Base-by-base conservation (phyloP, 2,113 vertebrate species). In the Zosterops pallidus region DNA sequence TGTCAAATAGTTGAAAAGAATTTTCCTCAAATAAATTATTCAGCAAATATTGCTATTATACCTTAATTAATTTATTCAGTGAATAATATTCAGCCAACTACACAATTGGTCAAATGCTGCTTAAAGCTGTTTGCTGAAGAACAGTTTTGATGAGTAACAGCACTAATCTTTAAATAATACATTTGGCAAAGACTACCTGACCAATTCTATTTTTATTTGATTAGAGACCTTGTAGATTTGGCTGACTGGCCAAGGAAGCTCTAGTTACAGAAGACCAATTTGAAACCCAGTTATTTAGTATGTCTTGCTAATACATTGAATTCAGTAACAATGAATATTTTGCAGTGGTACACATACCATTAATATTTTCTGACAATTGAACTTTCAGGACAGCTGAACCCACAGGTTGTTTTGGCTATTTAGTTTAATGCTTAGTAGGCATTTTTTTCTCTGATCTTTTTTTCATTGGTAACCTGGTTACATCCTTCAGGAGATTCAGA, bases 11-110 rank as follows among this genome's bases (percentile, higher is more conserved):
- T 95, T 80, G 67, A 79, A 75, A 92, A 92, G 53, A 87, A 80
- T 79, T 62, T 80, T 96, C 53, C 33, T 77, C 50, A 72, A 65
- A 83, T 91, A 95, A 94, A 96, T 94, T 95, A 77, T 92, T 94
- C 87, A 96, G 65, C 9, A 55, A 94, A 94, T 90, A 83, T 76
- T 86, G 46, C 46, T 57, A 83, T 89, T 95, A 71, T 89, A 56
- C 47, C n/a, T 81, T 13, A 93, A 92, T 93, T 93, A 81, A 78
- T 92, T 95, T 91, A 83, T 91, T 91, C 70, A 74, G 23, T 65
- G 57, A 91, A 83, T 89, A 65, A 35, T 70, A 92, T 80, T 90
- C 50, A 95, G 19, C 35, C 42, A 91, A 55, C 37, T 89, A 84
- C 59, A 53, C 37, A 89, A 42, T 62, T 94, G 93, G 78, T 85